These are phyloP conservation scores for Nothura maculosa DNA, from an alignment of 2,797 vertebrate species.

Conservation along the genomic window DNA sequence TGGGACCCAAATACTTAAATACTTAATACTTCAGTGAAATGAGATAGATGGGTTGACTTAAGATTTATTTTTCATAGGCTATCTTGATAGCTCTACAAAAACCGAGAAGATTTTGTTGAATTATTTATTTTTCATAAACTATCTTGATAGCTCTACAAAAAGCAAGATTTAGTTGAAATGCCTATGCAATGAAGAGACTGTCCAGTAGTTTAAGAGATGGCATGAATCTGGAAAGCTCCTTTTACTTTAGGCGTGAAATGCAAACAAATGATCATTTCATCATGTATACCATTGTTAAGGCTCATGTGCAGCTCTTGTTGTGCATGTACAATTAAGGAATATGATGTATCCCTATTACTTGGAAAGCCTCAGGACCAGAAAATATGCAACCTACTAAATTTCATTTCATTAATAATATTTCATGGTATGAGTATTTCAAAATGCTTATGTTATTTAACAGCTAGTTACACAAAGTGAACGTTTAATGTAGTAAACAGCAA, in stretches of 20 bases:
- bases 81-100: neutral
- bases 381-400: neutral
- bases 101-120: too few species aligned
- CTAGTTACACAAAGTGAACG: neutral
- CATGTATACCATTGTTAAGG: fast-evolving
- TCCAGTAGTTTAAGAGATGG: neutral
- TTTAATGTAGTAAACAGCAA: neutral
- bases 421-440: neutral
- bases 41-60: neutral
- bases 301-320: neutral
- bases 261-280: neutral
- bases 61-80: neutral
- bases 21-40: neutral
- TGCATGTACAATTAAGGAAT: neutral
- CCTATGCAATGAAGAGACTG: neutral
- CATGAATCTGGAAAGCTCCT: neutral
- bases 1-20: neutral
- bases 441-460: neutral
- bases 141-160: neutral
- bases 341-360: neutral
- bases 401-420: neutral
- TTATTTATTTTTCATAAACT: neutral
- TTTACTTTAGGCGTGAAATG: neutral
- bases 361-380: neutral
- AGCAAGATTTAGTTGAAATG: neutral